phyloP scores from a whole-genome alignment of 1,140 invertebrate genomes.

The Neocloeon triangulifer region DNA sequence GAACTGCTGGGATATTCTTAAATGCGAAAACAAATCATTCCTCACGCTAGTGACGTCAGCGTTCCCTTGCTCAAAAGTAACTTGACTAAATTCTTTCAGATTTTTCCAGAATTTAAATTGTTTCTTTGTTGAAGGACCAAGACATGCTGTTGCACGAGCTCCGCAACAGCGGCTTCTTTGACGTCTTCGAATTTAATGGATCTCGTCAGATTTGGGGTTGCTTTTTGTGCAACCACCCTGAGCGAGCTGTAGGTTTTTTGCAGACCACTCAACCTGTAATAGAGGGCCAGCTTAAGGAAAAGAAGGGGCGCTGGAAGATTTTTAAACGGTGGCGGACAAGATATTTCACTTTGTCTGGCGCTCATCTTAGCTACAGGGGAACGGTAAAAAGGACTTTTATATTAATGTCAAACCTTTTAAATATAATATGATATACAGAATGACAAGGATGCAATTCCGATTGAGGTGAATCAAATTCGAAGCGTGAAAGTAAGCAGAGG shows the following conservation, averaged over 20 bases:
- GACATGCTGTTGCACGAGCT: slow-evolving; percentile 65
- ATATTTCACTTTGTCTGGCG: slow-evolving; percentile 81
- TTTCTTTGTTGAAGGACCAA: slow-evolving; percentile 36
- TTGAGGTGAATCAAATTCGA: slow-evolving; percentile 76
- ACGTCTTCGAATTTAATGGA: slow-evolving; percentile 65
- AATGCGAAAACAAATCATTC: slow-evolving; percentile 73
- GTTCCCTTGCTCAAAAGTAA: slow-evolving; percentile 66
- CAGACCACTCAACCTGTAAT: slow-evolving; percentile 53
- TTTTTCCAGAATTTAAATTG: background rate
- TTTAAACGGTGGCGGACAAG: slow-evolving; percentile 77
- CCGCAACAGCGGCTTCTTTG: slow-evolving; percentile 67
- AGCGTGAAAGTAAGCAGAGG: slow-evolving; percentile 72
- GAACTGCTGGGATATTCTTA: slow-evolving; percentile 81
- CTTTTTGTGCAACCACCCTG: slow-evolving; percentile 78
- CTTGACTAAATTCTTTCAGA: slow-evolving; percentile 4
- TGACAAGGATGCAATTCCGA: slow-evolving; percentile 24
- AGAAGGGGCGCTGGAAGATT: slow-evolving; percentile 78
- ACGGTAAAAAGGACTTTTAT: too few relatives aligned
- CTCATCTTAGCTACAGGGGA: slow-evolving; percentile 69
- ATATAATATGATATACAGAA: slow-evolving; percentile 27
- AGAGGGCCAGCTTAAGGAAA: slow-evolving; percentile 84
- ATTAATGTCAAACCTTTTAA: too few relatives aligned
- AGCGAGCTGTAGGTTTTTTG: slow-evolving; percentile 58
- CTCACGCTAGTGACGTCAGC: slow-evolving; percentile 76
- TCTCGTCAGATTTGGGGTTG: slow-evolving; percentile 56